Percentiles rank a stretch among this genome's conserved stretches.
These are phyloP conservation scores for Oceanodroma leucorhoa DNA, from an alignment of 2,797 vertebrate genomes.

Conservation along the genomic window DNA sequence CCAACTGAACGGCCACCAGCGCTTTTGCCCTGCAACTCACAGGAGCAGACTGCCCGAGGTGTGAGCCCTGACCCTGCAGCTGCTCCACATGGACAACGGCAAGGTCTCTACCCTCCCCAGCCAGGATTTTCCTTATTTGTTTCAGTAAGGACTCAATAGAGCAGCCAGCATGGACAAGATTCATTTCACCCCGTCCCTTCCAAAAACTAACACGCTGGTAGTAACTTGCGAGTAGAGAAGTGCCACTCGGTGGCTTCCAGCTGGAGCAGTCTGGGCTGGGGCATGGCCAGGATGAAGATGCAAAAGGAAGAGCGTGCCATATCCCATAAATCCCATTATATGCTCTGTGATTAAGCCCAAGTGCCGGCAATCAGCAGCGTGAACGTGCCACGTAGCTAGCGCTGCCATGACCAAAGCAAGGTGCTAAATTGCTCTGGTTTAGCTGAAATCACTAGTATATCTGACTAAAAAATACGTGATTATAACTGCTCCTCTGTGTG, in stretches of 20 bases:
- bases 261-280: background rate
- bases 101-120: background rate
- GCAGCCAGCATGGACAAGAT: background rate
- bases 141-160: background rate
- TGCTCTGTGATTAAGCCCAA: background rate
- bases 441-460: slow-evolving; percentile 8
- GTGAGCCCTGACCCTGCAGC: background rate
- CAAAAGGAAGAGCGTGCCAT: background rate
- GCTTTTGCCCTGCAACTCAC: background rate
- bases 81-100: fast-evolving
- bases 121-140: background rate
- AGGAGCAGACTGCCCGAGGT: background rate
- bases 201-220: background rate
- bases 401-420: background rate
- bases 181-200: background rate
- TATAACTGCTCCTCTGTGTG: slow-evolving; percentile 58
- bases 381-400: background rate
- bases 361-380: background rate
- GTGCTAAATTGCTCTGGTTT: slow-evolving; percentile 33
- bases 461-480: slow-evolving; percentile 37
- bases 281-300: background rate
- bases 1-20: background rate
- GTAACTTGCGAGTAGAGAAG: background rate
- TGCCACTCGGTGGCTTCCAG: background rate
- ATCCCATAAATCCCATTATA: background rate